phyloP scores from a whole-genome alignment of 2,113 vertebrate species.

The Eupsittula cactorum region DNA sequence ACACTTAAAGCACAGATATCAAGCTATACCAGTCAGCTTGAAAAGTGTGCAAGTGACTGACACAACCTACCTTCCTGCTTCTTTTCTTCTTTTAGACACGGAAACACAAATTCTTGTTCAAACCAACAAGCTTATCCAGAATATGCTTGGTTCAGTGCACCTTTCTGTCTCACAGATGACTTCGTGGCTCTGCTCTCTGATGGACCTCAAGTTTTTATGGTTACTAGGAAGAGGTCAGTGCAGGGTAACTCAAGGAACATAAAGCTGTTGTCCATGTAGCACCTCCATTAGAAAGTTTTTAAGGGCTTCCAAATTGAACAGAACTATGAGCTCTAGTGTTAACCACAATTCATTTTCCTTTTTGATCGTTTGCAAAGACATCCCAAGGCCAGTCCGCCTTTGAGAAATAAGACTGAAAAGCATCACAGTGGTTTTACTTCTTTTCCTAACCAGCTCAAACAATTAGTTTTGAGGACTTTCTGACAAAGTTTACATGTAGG shows the following conservation, averaged over 20 bases:
- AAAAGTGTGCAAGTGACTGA: background rate
- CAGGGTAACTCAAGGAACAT: background rate
- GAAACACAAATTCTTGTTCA: background rate
- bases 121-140: constrained; percentile 6
- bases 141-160: background rate
- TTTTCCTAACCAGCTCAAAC: background rate
- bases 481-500: background rate
- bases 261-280: background rate
- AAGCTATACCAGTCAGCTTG: background rate
- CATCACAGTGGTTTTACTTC: background rate
- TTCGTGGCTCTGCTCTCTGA: background rate
- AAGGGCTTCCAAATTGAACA: background rate
- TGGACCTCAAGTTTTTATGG: background rate
- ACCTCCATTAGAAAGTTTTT: background rate
- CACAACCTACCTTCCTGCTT: background rate
- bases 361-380: accelerated
- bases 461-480: background rate
- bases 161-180: background rate
- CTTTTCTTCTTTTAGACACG: background rate
- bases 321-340: background rate
- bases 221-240: background rate
- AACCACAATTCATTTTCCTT: background rate
- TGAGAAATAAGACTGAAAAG: background rate
- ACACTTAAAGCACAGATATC: background rate
- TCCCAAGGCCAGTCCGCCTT: background rate